phyloP scores from a whole-genome alignment of 30 jellyfish, hydroid and myxozoan genomes.

The Turritopsis rubra region DNA sequence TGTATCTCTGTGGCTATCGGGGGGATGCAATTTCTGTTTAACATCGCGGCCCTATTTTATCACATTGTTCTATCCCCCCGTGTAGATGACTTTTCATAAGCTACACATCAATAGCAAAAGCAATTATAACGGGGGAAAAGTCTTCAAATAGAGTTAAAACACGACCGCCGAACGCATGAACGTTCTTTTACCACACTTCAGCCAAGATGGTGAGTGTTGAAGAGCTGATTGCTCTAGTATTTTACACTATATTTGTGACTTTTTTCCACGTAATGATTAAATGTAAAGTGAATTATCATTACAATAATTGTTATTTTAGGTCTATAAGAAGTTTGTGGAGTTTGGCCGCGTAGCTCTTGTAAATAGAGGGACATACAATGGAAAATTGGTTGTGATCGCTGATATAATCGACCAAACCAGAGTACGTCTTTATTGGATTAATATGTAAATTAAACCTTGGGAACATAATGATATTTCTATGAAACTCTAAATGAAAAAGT shows the following conservation, averaged over 20 bases:
- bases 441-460: no score
- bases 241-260: neutral
- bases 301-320: constrained; percentile 30
- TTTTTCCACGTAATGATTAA: constrained; percentile 7
- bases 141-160: neutral
- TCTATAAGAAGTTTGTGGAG: constrained; percentile 77
- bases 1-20: neutral
- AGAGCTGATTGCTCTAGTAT: neutral
- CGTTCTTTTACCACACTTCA: constrained; percentile 18
- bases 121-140: no score
- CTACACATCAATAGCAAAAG: no score
- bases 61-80: constrained; percentile 6
- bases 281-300: constrained; percentile 4
- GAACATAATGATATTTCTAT: no score
- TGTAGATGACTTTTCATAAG: neutral
- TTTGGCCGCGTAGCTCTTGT: constrained; percentile 96
- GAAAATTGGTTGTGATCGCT: constrained; percentile 81
- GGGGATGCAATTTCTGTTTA: neutral
- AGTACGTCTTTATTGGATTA: constrained; percentile 40
- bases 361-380: constrained; percentile 75
- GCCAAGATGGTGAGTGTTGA: constrained; percentile 14
- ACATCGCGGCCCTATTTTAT: neutral
- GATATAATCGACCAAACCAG: constrained; percentile 78
- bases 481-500: no score
- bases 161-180: constrained; percentile 20